Conservation (phyloP, 2,888 invertebrate genomes). For the Ormyrus thymus region DNA sequence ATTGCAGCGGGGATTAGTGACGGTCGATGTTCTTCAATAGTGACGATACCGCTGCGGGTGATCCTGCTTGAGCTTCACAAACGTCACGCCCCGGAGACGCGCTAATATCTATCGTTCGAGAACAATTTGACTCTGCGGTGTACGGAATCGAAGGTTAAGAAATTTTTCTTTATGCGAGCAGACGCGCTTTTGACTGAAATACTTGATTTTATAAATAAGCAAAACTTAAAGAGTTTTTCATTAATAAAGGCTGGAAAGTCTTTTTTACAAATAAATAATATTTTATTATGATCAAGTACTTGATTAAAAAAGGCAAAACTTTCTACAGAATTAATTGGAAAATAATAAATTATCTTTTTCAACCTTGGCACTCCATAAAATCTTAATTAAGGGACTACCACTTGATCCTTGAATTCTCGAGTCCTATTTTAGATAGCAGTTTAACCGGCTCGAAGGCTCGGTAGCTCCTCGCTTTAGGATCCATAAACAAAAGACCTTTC, state of each 20-base stretch:
- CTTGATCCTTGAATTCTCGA: constrained; percentile 18
- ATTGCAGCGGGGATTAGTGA: not conserved
- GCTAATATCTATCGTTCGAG: constrained; percentile 9
- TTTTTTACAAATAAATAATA: no score
- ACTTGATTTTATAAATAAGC: no score
- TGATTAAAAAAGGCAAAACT: no score
- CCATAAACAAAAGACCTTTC: constrained; percentile 62
- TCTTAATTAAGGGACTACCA: constrained; percentile 34
- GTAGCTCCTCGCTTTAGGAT: constrained; percentile 56
- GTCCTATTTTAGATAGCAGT: constrained; percentile 20
- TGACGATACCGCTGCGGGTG: constrained; percentile 17
- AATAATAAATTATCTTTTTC: no score
- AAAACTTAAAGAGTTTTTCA: no score
- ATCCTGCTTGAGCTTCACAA: not conserved
- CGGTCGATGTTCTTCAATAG: constrained; percentile 16
- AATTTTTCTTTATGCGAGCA: no score
- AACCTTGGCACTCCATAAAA: not conserved
- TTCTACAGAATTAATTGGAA: no score
- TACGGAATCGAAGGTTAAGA: no score
- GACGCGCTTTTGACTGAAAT: no score
- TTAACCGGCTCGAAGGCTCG: constrained; percentile 34
- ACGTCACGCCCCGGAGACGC: constrained; percentile 21
- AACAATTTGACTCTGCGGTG: no score
- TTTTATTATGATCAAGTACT: no score
- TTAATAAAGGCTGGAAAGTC: no score